Conservation (phyloP, 1,140 invertebrate species). For the Magallana gigas region DNA sequence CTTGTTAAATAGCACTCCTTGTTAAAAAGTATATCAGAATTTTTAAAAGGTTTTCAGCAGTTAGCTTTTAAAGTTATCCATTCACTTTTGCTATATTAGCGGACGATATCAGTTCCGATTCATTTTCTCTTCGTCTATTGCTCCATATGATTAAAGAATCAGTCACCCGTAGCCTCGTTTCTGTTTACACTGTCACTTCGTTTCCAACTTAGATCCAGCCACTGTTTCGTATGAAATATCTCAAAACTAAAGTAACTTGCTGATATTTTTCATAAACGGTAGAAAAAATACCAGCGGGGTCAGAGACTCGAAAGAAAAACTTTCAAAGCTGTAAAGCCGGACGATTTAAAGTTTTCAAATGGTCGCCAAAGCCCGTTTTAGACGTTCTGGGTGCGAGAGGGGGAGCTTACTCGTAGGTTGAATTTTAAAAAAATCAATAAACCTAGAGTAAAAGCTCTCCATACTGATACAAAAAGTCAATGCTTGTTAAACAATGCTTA, state of each 20-base stretch:
- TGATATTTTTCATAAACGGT: background rate
- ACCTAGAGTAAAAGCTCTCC: background rate
- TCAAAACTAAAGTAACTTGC: background rate
- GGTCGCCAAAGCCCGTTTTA: background rate
- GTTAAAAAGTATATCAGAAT: background rate
- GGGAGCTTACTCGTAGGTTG: background rate
- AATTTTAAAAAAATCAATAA: background rate
- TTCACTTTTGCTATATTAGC: constrained; percentile 38
- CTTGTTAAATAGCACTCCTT: constrained; percentile 24
- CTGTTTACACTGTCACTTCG: constrained; percentile 48
- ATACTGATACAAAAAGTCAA: background rate
- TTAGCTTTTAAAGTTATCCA: constrained; percentile 22
- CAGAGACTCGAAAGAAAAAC: background rate
- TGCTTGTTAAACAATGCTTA: constrained; percentile 25
- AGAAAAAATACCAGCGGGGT: background rate
- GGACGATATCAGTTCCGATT: constrained; percentile 37
- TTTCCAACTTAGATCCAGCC: constrained; percentile 30
- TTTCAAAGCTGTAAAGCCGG: background rate
- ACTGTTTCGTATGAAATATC: constrained; percentile 25
- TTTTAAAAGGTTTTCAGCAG: background rate
- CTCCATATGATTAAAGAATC: constrained; percentile 35
- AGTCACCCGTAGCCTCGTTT: constrained; percentile 42
- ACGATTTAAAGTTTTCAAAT: background rate
- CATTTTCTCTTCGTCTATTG: constrained; percentile 18
- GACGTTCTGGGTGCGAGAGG: background rate